Conservation (phyloP, 2,113 vertebrate species). For the Thymallus thymallus region DNA sequence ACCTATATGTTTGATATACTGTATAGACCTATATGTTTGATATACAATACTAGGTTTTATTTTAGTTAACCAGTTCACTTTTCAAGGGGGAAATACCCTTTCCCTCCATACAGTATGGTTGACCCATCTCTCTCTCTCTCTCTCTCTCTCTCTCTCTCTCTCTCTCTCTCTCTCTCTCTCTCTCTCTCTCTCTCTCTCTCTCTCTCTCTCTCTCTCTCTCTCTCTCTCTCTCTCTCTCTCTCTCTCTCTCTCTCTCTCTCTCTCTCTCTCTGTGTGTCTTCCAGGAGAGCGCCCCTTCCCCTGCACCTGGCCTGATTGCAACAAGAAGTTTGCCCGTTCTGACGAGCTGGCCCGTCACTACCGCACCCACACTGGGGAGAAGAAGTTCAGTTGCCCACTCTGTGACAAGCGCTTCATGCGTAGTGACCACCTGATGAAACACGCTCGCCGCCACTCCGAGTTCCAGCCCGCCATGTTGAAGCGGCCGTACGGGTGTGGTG, state of each 20-base stretch:
- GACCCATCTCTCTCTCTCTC: neutral
- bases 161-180: too few species aligned
- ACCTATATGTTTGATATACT: too few species aligned
- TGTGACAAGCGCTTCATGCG: constrained; percentile 90
- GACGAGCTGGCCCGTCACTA: constrained; percentile 87
- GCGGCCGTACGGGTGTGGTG: constrained; percentile 65
- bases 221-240: too few species aligned
- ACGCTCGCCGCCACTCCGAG: constrained; percentile 82
- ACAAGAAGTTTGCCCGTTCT: constrained; percentile 87
- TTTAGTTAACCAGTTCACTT: too few species aligned
- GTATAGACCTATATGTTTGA: neutral
- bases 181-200: neutral
- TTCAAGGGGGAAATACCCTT: too few species aligned
- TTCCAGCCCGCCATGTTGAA: constrained; percentile 86
- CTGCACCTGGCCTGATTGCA: constrained; percentile 85
- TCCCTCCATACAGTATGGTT: neutral
- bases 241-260: neutral
- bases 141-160: too few species aligned
- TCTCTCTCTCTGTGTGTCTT: neutral
- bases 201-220: neutral
- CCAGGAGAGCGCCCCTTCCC: constrained; percentile 86
- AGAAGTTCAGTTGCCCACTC: constrained; percentile 85
- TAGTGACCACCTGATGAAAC: constrained; percentile 87
- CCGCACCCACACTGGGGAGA: constrained; percentile 89
- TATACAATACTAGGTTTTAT: neutral